These are phyloP conservation scores for Apteryx owenii DNA, from an alignment of 2,113 vertebrate genomes.

Conservation along the genomic window DNA sequence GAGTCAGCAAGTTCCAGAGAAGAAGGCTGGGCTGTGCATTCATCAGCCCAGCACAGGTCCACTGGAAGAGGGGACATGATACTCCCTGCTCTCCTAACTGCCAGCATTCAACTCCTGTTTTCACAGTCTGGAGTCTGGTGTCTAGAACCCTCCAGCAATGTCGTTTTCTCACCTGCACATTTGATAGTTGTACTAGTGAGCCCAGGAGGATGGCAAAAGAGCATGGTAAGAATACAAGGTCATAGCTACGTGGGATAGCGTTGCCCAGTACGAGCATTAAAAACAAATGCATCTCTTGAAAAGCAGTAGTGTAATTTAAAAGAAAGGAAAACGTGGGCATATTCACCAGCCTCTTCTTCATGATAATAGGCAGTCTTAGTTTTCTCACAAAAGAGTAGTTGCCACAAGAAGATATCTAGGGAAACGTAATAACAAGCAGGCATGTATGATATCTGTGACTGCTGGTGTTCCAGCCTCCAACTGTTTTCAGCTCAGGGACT, in stretches of 20 bases:
- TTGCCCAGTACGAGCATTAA: not conserved
- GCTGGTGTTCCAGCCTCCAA: not conserved
- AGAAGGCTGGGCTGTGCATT: not conserved
- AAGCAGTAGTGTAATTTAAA: not conserved
- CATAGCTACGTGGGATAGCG: not conserved
- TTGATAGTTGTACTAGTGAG: not conserved
- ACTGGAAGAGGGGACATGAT: rapidly evolving
- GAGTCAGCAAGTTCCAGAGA: not conserved
- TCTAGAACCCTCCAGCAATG: not conserved
- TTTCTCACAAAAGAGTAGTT: rapidly evolving
- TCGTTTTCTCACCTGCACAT: not conserved
- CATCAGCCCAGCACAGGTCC: not conserved
- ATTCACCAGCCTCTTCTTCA: not conserved
- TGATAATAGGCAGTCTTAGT: not conserved
- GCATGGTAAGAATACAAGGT: not conserved
- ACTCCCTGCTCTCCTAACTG: not conserved
- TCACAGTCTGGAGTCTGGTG: rapidly evolving
- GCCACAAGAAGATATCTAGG: no score
- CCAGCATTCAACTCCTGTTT: not conserved
- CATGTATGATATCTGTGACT: not conserved
- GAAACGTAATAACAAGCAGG: rapidly evolving
- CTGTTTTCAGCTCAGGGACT: not conserved
- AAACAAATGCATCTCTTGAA: not conserved
- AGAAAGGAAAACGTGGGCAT: not conserved
- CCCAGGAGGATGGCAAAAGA: not conserved